Evolutionary conservation across 2,113 vertebrate genomes (phyloP).

Genomic region (Tetrax tetrax): DNA sequence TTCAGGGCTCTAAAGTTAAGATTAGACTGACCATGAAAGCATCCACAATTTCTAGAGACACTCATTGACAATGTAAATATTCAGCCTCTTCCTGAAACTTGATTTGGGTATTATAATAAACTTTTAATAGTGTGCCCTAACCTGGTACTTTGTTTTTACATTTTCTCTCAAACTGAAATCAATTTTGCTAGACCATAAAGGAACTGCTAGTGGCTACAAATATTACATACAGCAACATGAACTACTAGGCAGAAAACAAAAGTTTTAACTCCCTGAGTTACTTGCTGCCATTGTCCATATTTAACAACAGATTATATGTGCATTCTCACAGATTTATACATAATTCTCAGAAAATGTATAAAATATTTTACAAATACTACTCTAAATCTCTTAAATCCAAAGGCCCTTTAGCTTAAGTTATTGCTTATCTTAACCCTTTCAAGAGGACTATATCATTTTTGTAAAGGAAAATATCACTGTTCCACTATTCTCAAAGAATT

Average conservation of each 20-base stretch:
- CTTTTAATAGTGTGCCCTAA: not conserved
- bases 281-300: not conserved
- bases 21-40: not conserved
- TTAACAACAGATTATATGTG: not conserved
- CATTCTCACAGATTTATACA: not conserved
- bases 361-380: not conserved
- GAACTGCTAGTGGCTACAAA: not conserved
- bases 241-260: not conserved
- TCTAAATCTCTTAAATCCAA: not conserved
- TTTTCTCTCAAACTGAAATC: not conserved
- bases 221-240: not conserved
- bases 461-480: not conserved
- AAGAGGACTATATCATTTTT: not conserved
- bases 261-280: not conserved
- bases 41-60: not conserved
- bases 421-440: not conserved
- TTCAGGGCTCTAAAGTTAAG: not conserved
- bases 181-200: not conserved
- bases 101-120: not conserved
- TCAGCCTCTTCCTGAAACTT: not conserved
- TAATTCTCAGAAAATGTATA: not conserved
- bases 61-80: not conserved
- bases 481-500: not conserved
- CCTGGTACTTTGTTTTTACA: not conserved
- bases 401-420: not conserved